Base-by-base conservation (phyloP, 1,140 invertebrate genomes). In the Proales similis region DNA sequence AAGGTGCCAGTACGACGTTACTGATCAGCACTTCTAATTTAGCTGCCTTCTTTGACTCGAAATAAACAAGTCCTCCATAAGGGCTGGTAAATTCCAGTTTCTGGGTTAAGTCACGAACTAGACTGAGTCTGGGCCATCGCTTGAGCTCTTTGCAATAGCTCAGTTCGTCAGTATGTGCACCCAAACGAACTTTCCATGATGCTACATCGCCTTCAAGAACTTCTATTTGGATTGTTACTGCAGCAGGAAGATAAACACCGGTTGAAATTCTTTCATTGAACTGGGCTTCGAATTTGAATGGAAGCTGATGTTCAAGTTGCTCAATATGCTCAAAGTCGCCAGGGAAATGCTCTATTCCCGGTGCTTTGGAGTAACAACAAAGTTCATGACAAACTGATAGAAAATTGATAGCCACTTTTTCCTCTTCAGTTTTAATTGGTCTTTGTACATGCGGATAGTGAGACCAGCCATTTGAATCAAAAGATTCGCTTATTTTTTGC, bases 161-260 rank as follows among this genome's bases (percentile, higher is more conserved):
- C 12, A 61, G 14, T 33, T 61, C 27, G 26, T 61, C 57, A 2
- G 22, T 30, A 46, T 61, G 57, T 32, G 39, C 26, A 12, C 57
- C 57, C n/a, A 61, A 46, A 46, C 57, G 20, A 46, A 45, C 39
- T 4, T 29, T 46, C 57, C 57, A 61, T 14, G 42, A 42, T n/a
- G 14, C 7, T 22, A 29, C 26, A 19, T 46, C 11, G 19, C 19
- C 22, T 3, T 11, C 1, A 22, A 42, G 26, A 46, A 61, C 27
- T 19, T 46, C 19, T 3, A 30, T 36, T 2, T 46, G 36, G 0
- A 61, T 4, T 14, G 4, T 7, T 14, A 61, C 9, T 4, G 42
- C 57, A 32, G 57, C 57, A 42, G 39, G 39, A n/a, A 61, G 14
- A 61, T 61, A 61, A 19, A 46, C 45, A 6, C 57, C 57, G 5